phyloP scores from a whole-genome alignment of 2,888 invertebrate genomes.

The Amaurobius ferox region DNA sequence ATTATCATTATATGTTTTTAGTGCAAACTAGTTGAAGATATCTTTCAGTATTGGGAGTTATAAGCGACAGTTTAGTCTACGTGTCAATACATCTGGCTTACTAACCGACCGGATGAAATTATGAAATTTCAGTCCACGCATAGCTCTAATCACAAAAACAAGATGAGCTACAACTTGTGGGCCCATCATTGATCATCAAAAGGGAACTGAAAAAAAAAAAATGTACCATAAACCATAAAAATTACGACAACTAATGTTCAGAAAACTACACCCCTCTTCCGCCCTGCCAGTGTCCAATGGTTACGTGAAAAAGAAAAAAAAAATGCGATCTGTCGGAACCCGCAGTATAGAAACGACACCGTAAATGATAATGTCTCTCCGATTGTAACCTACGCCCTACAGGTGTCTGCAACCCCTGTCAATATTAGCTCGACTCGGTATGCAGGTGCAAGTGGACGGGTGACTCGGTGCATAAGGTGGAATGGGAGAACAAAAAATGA shows the following conservation, averaged over 20 bases:
- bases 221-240: not conserved
- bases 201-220: not conserved
- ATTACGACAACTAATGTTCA: not conserved
- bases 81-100: no score
- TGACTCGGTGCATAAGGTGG: not conserved
- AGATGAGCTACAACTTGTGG: not conserved
- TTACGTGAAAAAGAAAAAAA: not conserved
- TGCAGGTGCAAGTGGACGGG: slow-evolving; percentile 37
- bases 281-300: not conserved
- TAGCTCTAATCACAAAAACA: no score
- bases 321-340: slow-evolving; percentile 13
- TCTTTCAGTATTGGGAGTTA: no score
- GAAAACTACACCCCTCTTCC: not conserved
- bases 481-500: not conserved
- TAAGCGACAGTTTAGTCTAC: no score
- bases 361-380: slow-evolving; percentile 63
- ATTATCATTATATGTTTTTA: no score
- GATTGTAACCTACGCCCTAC: slow-evolving; percentile 47
- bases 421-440: slow-evolving; percentile 48
- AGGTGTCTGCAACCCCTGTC: slow-evolving; percentile 56
- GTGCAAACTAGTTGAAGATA: no score
- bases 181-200: not conserved
- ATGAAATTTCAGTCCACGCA: no score
- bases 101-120: no score
- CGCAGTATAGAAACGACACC: slow-evolving; percentile 50